Conservation (phyloP, 2,888 invertebrate genomes). For the Timema podura region DNA sequence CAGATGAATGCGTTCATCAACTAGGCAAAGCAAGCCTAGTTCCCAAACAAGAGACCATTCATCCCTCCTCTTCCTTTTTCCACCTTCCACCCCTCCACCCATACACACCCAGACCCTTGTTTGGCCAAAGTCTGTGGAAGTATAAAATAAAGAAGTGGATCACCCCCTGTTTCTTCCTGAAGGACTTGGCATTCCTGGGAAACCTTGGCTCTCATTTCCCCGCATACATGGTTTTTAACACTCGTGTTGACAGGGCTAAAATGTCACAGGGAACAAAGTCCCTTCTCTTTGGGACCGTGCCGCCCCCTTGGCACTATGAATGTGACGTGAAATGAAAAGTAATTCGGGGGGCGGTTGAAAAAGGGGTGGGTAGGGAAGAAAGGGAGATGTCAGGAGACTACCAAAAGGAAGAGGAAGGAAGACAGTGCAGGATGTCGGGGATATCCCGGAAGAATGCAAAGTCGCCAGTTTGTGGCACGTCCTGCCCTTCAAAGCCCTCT, state of each 20-base stretch:
- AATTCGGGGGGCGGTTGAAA: constrained; percentile 21
- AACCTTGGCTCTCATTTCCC: constrained; percentile 19
- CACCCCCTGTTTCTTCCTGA: constrained; percentile 17
- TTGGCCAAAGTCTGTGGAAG: too few relatives aligned
- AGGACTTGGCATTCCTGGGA: constrained; percentile 25
- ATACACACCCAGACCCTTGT: background rate
- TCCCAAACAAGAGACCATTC: background rate
- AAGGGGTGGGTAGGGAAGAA: background rate
- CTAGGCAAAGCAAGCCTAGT: constrained; percentile 4
- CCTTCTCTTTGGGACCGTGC: background rate
- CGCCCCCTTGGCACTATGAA: constrained; percentile 21
- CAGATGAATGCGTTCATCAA: constrained; percentile 32
- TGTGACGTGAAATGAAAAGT: constrained; percentile 30
- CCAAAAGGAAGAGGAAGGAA: background rate
- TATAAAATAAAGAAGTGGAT: too few relatives aligned
- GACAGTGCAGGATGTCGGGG: background rate
- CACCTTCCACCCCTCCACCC: background rate
- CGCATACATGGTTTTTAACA: constrained; percentile 19
- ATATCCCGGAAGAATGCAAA: constrained; percentile 11
- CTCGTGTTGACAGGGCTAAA: background rate
- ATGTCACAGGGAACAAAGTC: constrained; percentile 13
- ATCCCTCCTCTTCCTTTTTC: background rate
- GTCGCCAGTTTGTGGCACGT: constrained; percentile 9
- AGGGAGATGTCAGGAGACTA: constrained; percentile 5
- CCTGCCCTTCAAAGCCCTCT: background rate